A percentile compares a stretch with the other conserved stretches of the same genome.
Conservation (phyloP, 2,888 invertebrate species). For the Penaeus monodon region DNA sequence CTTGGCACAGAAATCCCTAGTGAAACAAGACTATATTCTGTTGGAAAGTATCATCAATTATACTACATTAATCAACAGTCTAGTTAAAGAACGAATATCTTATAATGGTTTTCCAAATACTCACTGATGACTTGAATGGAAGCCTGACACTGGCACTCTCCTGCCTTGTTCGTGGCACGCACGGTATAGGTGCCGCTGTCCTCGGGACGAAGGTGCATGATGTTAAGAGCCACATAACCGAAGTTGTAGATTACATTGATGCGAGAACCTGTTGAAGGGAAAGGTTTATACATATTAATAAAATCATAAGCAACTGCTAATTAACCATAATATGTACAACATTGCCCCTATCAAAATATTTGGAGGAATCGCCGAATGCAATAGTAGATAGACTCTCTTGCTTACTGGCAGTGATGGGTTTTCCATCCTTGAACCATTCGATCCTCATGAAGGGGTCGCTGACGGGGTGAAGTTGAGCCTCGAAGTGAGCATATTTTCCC, state of each 20-base stretch:
- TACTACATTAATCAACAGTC: too few species aligned
- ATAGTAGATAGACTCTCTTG: not conserved
- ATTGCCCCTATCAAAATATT: too few species aligned
- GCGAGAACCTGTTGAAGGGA: slow-evolving; percentile 77
- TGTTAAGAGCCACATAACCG: slow-evolving; percentile 98
- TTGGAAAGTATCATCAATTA: too few species aligned
- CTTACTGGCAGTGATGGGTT: slow-evolving; percentile 89
- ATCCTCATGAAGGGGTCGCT: slow-evolving; percentile 94
- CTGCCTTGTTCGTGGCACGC: slow-evolving; percentile 85
- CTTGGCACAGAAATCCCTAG: too few species aligned
- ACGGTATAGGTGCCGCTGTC: slow-evolving; percentile 96
- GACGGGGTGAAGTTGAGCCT: slow-evolving; percentile 91
- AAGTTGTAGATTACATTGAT: slow-evolving; percentile 98
- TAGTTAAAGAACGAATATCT: not conserved
- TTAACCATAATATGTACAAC: not conserved
- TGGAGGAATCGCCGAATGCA: too few species aligned
- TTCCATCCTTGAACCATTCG: slow-evolving; percentile 94
- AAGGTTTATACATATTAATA: not conserved
- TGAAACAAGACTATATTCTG: too few species aligned
- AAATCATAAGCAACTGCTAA: not conserved
- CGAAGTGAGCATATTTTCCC: slow-evolving; percentile 92
- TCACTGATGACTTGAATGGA: slow-evolving; percentile 55
- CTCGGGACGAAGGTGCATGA: slow-evolving; percentile 97
- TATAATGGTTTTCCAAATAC: not conserved
- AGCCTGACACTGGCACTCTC: slow-evolving; percentile 60